These are phyloP conservation scores for Channallabes apus DNA, from an alignment of 2,797 vertebrate species.

Conservation along the genomic window DNA sequence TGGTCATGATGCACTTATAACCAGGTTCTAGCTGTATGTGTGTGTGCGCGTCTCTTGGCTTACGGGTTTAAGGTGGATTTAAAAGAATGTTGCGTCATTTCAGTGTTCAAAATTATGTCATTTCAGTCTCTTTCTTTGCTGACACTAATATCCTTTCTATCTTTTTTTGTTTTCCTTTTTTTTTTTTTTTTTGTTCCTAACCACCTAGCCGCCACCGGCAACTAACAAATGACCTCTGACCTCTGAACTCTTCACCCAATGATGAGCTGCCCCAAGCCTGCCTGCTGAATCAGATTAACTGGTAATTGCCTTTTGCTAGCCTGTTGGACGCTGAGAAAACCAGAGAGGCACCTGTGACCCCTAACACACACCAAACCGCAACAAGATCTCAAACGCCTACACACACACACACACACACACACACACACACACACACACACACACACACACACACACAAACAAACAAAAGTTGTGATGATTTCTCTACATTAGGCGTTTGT, in stretches of 20 bases:
- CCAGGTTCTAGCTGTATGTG: constrained; percentile 60
- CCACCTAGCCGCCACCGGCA: constrained; percentile 99
- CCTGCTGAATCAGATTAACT: constrained; percentile 99
- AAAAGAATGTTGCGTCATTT: constrained; percentile 79
- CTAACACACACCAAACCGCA: constrained; percentile 78
- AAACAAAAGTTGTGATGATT: constrained; percentile 78
- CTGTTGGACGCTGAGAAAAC: constrained; percentile 97
- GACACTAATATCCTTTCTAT: constrained; percentile 99
- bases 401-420: too few species aligned
- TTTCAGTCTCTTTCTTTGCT: constrained; percentile 89
- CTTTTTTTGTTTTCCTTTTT: constrained; percentile 95
- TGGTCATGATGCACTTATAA: constrained; percentile 62
- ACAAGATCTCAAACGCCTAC: constrained; percentile 62
- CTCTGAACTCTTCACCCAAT: constrained; percentile 99
- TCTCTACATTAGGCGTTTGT: constrained; percentile 62
- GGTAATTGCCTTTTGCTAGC: constrained; percentile 99
- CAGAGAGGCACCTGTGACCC: constrained; percentile 84
- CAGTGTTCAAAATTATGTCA: constrained; percentile 85
- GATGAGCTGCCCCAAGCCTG: constrained; percentile 99
- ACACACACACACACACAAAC: too few species aligned
- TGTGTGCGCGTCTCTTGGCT: constrained; percentile 63
- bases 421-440: too few species aligned
- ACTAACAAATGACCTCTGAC: constrained; percentile 99
- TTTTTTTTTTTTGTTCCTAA: constrained; percentile 92
- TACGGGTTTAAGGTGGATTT: constrained; percentile 55